Percentiles rank a stretch among this genome's conserved stretches.
These are phyloP conservation scores for Cherax quadricarinatus DNA, from an alignment of 1,140 invertebrate species.

Conservation along the genomic window DNA sequence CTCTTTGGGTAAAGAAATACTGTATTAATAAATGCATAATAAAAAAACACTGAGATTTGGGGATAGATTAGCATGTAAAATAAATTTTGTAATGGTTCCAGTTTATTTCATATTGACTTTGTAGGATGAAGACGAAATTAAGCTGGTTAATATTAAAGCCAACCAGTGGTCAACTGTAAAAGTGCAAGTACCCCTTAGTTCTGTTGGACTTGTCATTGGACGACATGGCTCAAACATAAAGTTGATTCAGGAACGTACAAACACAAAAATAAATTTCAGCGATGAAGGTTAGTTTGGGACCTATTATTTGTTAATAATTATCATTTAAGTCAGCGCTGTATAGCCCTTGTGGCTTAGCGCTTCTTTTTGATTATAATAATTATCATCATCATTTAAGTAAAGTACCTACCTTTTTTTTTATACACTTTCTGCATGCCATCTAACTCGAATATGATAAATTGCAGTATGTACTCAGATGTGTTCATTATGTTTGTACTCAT, in stretches of 20 bases:
- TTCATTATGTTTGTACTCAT: too few relatives aligned
- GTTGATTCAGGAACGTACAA: conserved; percentile 83
- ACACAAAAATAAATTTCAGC: conserved; percentile 83
- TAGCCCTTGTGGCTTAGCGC: too few relatives aligned
- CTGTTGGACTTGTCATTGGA: conserved; percentile 80
- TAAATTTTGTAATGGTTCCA: too few relatives aligned
- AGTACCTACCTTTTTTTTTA: neutral
- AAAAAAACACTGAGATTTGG: too few relatives aligned
- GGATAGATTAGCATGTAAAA: too few relatives aligned
- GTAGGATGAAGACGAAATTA: conserved; percentile 42
- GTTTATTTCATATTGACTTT: neutral
- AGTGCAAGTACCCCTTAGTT: conserved; percentile 78
- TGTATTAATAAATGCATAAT: too few relatives aligned
- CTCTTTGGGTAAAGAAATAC: too few relatives aligned
- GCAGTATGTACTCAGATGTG: too few relatives aligned
- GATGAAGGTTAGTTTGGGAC: conserved; percentile 49
- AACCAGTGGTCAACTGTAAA: conserved; percentile 71
- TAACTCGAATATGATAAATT: neutral
- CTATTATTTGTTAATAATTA: neutral
- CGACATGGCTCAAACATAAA: conserved; percentile 83
- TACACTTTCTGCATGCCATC: neutral
- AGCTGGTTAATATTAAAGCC: neutral
- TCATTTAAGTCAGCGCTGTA: too few relatives aligned
- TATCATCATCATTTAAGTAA: neutral
- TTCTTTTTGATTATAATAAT: too few relatives aligned